Evolutionary conservation across 2,797 vertebrate genomes (phyloP), one percentile per base, ranked within the genome.

Genomic region (Phoxinus dragarum): DNA sequence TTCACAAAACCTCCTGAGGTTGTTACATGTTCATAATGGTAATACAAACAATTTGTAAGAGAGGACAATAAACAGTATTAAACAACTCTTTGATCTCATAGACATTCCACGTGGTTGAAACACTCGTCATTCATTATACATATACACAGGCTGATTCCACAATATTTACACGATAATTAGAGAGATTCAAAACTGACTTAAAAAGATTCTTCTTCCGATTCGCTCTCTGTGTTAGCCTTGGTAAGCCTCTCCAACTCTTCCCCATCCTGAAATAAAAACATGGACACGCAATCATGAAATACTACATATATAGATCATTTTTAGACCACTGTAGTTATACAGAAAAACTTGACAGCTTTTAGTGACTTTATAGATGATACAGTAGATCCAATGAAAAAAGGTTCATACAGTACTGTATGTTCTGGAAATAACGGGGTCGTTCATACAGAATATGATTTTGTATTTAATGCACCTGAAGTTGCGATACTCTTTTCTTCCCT

Each of bases 161-260:
- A 75, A 61, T 6, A 87, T 84, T 76, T 85, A 80, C 82, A 83
- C 17, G 2, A 75, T 54, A 88, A 67, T 59, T 83, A 83, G 42
- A 88, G 9, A 86, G 14, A 6, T 61, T 84, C 54, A n/a, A 61
- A 44, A 59, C 31, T 23, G 54, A 23, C 38, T 91, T 93, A 96
- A 44, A 95, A 56, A 42, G 94, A 95, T 40, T 95, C 94, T 47
- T 98, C 98, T 87, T 99, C 98, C n/a, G 98, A 98, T 34, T 98
- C 97, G 0, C 95, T 95, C 89, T 99, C 97, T 86, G 96, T 96
- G 92, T 93, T 96, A 79, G 95, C 88, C 91, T 97, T 98, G 1
- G 96, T 96, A 88, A 99, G 86, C 83, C 97, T 96, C 91, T 97
- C 95, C 90, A 98, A 94, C 90, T 99, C 98, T 89, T 99, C 97